Base-by-base conservation (phyloP, 2,797 vertebrate genomes). In the Hafferia zeledoni region DNA sequence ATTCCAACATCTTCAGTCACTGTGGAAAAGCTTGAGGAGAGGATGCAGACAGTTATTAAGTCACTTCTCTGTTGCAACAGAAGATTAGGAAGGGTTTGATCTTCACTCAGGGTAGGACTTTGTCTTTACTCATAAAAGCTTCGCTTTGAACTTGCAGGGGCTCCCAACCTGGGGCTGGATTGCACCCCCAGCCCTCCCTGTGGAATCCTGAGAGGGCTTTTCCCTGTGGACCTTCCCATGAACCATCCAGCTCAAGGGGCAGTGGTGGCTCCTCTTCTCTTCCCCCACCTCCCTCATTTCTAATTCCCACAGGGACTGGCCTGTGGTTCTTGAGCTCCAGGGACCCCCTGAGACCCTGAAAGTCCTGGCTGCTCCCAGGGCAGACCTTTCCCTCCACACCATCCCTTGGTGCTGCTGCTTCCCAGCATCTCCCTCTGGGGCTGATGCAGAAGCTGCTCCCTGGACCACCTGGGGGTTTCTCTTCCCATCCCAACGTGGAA, bases 41-140 rank as follows among this genome's bases (percentile, higher is more conserved):
- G 68, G 64, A 78, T 17, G 86, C 78, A 87, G 95, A 61, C 83
- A 90, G 43, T 79, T 61, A 60, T 82, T 61, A 90, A 92, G 90
- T 72, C 50, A 68, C 85, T 87, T 95, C 83, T 79, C 80, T 47
- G 1, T 76, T 84, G 96, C 92, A 95, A 92, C 74, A 94, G 71
- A 81, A 97, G 95, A 93, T 97, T 94, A 96, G 90, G 89, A 76
- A 81, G 52, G 68, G 89, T 97, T 97, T 98, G 96, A 95, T 97
- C 95, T 97, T 89, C 75, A 15, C 87, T 63, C 70, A 1, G 23
- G 28, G 59, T 61, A 93, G 71, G 82, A 49, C 76, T 28, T 72
- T 39, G 82, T 74, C 85, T 85, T 78, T 43, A 55, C 79, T 94
- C 89, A 87, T 84, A 71, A 93, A 97, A 89, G 31, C 63, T 94